These are phyloP conservation scores for Lytechinus pictus DNA, from an alignment of 35 echinoderm and acorn worm genomes.

Conservation along the genomic window DNA sequence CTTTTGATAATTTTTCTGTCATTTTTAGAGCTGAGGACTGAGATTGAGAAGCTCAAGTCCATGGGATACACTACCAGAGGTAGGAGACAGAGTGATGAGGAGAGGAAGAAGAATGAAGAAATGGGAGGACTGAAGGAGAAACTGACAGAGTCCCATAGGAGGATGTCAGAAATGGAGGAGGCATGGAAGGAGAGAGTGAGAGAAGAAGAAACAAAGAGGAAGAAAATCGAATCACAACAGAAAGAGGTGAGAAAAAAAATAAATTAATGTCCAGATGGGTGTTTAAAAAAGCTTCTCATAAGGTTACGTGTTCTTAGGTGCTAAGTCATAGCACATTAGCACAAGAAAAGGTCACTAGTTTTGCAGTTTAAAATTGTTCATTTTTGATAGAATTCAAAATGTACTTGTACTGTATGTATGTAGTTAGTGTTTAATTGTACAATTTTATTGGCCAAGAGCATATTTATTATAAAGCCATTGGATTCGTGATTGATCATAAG, in stretches of 20 bases:
- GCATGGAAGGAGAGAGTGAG: conserved; percentile 59
- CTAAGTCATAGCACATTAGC: too few species aligned
- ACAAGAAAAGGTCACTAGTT: too few species aligned
- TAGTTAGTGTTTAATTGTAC: too few species aligned
- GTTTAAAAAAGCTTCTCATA: too few species aligned
- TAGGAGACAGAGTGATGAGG: conserved; percentile 14
- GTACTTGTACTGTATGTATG: too few species aligned
- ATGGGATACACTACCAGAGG: conserved; percentile 46
- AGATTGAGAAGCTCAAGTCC: conserved; percentile 65
- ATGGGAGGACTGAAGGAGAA: conserved; percentile 57
- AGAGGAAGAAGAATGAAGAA: conserved; percentile 52
- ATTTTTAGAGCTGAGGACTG: conserved; percentile 66
- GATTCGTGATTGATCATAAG: too few species aligned
- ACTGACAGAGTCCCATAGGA: conserved; percentile 59
- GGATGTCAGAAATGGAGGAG: conserved; percentile 64
- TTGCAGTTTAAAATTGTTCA: too few species aligned
- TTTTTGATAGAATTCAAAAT: too few species aligned
- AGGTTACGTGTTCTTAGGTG: too few species aligned
- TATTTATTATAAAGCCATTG: too few species aligned
- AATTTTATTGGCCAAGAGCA: too few species aligned
- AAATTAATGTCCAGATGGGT: too few species aligned
- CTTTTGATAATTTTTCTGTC: neutral
- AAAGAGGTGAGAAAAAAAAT: conserved; percentile 27
- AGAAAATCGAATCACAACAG: conserved; percentile 28
- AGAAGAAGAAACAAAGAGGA: conserved; percentile 56